phyloP scores from a whole-genome alignment of 2,888 invertebrate species.

The Tipula unca region DNA sequence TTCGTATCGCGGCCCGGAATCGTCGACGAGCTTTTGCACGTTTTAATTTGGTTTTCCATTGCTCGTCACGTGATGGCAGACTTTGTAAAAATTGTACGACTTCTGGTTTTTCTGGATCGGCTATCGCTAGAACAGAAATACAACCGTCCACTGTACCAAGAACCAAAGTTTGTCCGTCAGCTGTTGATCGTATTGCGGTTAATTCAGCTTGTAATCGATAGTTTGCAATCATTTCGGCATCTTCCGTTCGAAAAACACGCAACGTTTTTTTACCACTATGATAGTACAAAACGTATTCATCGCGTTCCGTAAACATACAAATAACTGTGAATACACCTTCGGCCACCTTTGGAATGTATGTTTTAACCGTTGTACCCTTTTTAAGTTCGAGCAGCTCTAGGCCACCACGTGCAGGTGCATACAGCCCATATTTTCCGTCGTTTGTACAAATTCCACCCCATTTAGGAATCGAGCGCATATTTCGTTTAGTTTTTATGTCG shows the following conservation, averaged over 20 bases:
- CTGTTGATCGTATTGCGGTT: slow-evolving; percentile 73
- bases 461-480: slow-evolving; percentile 76
- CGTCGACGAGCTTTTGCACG: slow-evolving; percentile 55
- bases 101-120: slow-evolving; percentile 58
- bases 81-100: slow-evolving; percentile 54
- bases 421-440: slow-evolving; percentile 84
- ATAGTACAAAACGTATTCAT: slow-evolving; percentile 93
- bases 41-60: slow-evolving; percentile 61
- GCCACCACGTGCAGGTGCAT: slow-evolving; percentile 88
- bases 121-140: slow-evolving; percentile 77
- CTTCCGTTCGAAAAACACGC: slow-evolving; percentile 81
- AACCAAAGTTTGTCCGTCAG: slow-evolving; percentile 73
- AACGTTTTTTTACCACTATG: slow-evolving; percentile 93
- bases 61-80: slow-evolving; percentile 61
- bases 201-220: slow-evolving; percentile 85
- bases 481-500: slow-evolving; percentile 81
- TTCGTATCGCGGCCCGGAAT: slow-evolving; percentile 58
- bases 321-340: slow-evolving; percentile 97
- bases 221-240: slow-evolving; percentile 88
- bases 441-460: slow-evolving; percentile 87
- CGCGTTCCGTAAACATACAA: slow-evolving; percentile 86
- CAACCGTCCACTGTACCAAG: slow-evolving; percentile 91
- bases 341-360: slow-evolving; percentile 87
- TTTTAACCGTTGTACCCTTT: slow-evolving; percentile 78
- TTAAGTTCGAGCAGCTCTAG: slow-evolving; percentile 87